Evolutionary conservation across 2,888 invertebrate species (phyloP).

Genomic region (Nephrotoma guestfalica): DNA sequence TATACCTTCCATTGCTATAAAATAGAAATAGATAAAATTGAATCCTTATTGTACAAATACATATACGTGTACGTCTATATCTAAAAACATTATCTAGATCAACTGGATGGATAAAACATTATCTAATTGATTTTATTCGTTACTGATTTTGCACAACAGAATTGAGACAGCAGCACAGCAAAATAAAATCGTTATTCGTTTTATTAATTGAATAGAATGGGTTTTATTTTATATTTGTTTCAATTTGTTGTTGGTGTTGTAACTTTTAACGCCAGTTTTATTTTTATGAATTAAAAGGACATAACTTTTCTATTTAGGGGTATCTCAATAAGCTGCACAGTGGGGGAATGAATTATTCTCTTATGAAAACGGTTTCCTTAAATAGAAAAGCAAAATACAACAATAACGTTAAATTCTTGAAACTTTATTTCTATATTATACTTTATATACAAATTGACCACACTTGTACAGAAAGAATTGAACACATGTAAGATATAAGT

Average conservation of each 20-base stretch:
- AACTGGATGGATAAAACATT: neutral
- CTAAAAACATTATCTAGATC: neutral
- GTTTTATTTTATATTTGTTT: neutral
- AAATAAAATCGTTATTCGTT: neutral
- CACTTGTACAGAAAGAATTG: neutral
- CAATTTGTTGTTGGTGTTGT: too few relatives aligned
- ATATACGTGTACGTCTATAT: neutral
- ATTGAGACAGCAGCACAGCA: neutral
- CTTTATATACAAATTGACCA: neutral
- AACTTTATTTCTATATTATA: neutral
- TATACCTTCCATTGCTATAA: neutral
- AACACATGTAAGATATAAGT: neutral
- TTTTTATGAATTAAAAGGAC: neutral
- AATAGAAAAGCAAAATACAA: neutral
- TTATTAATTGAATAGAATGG: neutral
- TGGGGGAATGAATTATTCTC: too few relatives aligned
- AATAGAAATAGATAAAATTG: neutral
- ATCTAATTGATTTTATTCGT: neutral
- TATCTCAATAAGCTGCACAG: too few relatives aligned
- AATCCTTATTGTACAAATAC: neutral
- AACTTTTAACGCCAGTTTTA: neutral
- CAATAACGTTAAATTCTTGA: neutral
- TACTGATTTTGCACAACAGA: neutral
- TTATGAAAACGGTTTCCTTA: too few relatives aligned
- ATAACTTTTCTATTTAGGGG: neutral